Evolutionary conservation across 1,140 invertebrate genomes (phyloP), one percentile per base, ranked within the genome.

Genomic region (Nixonia krombeini): DNA sequence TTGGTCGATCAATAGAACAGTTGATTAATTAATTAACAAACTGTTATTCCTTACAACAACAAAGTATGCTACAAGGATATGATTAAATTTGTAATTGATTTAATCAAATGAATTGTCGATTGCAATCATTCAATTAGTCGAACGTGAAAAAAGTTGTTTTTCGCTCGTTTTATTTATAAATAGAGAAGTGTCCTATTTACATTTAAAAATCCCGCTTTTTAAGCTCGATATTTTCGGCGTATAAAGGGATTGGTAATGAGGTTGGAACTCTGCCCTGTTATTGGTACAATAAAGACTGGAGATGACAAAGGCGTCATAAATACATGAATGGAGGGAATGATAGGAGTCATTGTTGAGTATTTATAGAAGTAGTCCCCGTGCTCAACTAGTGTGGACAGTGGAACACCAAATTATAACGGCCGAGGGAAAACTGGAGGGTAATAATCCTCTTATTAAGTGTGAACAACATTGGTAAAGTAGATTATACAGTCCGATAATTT

Each of bases 301-400:
- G 23, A 56, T 53, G 61, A 61, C 56, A 61, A 62, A 70, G 58
- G 53, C 40, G 29, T 52, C 56, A 67, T 71, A 71, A 71, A 59
- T 59, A 63, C 58, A 47, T 46, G 56, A 55, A 55, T 31, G 31
- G 53, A 40, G 51, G 50, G 49, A 70, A 56, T 70, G 65, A 65
- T 61, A 26, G 52, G 41, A 61, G 40, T 47, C 40, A 65, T 58
- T 65, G 62, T 65, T 26, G 35, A 13, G 49, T 51, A 47, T 65
- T 65, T 58, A 58, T 53, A 49, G 37, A 37, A 25, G 26, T 37
- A 31, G 33, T 57, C 41, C 31, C 41, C 8, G 40, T 17, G 23
- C 51, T 55, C 52, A 29, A 28, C 37, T 50, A 42, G 49, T 37
- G 6, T 37, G n/a, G 21, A 42, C 28, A 53, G 18, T 33, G 38